phyloP scores from a whole-genome alignment of 2,888 invertebrate genomes.

The Lydus trimaculatus region DNA sequence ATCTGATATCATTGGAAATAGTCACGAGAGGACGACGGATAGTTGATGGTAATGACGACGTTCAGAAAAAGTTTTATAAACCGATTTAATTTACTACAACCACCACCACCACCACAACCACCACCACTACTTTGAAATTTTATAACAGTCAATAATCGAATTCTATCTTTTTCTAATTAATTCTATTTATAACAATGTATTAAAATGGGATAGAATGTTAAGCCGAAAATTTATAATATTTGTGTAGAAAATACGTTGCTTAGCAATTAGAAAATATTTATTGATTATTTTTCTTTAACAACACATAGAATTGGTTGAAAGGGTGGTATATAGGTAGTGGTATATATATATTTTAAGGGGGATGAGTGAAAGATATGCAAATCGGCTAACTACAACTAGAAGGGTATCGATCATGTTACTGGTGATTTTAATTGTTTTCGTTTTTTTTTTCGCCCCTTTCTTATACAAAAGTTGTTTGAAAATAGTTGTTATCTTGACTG shows the following conservation, averaged over 20 bases:
- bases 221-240: slow-evolving; percentile 47
- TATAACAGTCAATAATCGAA: slow-evolving; percentile 10
- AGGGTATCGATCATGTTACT: background rate
- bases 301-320: background rate
- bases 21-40: slow-evolving; percentile 50
- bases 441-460: background rate
- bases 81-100: background rate
- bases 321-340: background rate
- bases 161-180: slow-evolving; percentile 19
- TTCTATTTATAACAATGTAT: background rate
- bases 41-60: background rate
- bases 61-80: background rate
- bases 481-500: background rate
- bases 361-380: background rate
- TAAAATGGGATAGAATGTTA: slow-evolving; percentile 12
- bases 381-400: background rate
- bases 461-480: background rate
- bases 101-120: background rate
- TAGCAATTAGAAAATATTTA: slow-evolving; percentile 56
- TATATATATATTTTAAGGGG: background rate
- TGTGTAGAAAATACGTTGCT: slow-evolving; percentile 56
- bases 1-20: slow-evolving; percentile 58
- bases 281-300: slow-evolving; percentile 44
- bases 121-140: slow-evolving; percentile 15
- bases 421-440: background rate